These are phyloP conservation scores for Piaya cayana DNA, from an alignment of 2,113 vertebrate species.

Conservation along the genomic window DNA sequence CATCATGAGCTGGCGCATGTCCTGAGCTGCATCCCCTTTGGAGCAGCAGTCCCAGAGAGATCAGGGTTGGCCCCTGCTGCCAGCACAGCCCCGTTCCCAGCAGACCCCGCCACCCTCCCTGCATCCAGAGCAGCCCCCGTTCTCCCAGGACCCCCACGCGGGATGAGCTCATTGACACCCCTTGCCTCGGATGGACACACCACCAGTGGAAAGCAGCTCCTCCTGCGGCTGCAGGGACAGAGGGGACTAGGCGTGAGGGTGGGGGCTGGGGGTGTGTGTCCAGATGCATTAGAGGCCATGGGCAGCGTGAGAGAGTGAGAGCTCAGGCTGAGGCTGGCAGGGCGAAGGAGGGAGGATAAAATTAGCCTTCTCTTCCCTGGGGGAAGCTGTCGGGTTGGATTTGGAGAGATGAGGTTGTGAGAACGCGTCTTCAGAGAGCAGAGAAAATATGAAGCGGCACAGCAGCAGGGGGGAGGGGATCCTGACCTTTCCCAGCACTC, in stretches of 20 bases:
- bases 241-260: fast-evolving
- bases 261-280: neutral
- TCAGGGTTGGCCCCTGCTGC: neutral
- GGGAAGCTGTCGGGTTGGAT: slow-evolving; percentile 64
- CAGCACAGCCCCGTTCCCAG: neutral
- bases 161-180: too few relatives aligned
- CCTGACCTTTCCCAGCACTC: neutral
- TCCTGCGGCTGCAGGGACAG: neutral
- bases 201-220: neutral
- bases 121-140: neutral
- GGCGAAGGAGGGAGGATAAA: slow-evolving; percentile 47
- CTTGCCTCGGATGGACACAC: fast-evolving
- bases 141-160: fast-evolving
- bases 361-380: slow-evolving; percentile 57
- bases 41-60: neutral
- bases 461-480: neutral
- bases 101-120: neutral
- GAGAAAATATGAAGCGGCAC: slow-evolving; percentile 23
- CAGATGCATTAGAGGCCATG: neutral
- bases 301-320: neutral
- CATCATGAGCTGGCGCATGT: fast-evolving
- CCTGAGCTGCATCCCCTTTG: neutral
- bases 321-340: neutral
- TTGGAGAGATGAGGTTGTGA: slow-evolving; percentile 50
- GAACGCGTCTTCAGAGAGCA: slow-evolving; percentile 48